Evolutionary conservation across 92 coral and sea anemone species (phyloP), one percentile per base, ranked within the genome.

Genomic region (Anthopleura xanthogrammica): DNA sequence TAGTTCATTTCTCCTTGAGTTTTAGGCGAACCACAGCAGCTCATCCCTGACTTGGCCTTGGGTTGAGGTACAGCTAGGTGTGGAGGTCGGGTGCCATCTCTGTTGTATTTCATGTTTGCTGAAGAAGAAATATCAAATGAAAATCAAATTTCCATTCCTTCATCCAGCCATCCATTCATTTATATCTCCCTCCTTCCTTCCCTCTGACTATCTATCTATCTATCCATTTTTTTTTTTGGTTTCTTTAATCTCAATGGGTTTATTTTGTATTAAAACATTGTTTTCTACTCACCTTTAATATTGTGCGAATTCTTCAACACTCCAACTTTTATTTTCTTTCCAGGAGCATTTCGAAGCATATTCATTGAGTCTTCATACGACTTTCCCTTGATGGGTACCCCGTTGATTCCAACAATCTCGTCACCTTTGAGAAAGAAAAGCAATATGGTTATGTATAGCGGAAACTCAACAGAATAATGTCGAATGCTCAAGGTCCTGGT

Each of bases 361-460:
- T 83, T 78, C 93, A 93, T 88, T 3, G 97, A 92, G 50, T 89
- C 91, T 42, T 91, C 92, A 71, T 92, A 92, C 0, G 95, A 52
- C 80, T 83, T 83, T 12, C 92, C 93, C 73, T 85, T 90, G 23
- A 93, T 88, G 20, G 89, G 74, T 39, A 71, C 79, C 17, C 93
- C 97, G 84, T 93, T 88, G n/a, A 93, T 92, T 13, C 82, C 85
- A 13, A 93, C 82, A 77, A 93, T 93, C 78, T 91, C 92, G 80
- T 93, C 97, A 7, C 97, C 97, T 93, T 16, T 3, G 12, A 29
- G 16, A 62, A 79, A 81, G 10, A 70, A 19, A 81, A 16, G 1
- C 8, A 56, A 24, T 20, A 16, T 1, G n/a, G 40, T 54, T 55
- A 79, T 40, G 12, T 12, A 76, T 13, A 11, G 11, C 50, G 7